phyloP scores from a whole-genome alignment of 2,113 vertebrate species.

The Genyomyrus donnyi region DNA sequence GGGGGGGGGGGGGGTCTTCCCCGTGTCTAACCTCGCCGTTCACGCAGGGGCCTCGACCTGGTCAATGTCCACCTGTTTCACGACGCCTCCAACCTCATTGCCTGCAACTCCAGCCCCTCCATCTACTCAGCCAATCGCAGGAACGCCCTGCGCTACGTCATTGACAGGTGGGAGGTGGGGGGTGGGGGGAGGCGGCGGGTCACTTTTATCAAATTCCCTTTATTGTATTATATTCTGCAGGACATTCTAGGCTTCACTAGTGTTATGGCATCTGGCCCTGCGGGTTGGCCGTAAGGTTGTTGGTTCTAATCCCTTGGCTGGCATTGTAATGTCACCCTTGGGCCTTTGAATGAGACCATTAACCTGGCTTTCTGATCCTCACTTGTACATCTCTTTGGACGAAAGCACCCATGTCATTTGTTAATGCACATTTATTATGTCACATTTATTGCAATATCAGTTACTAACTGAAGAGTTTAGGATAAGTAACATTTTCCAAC shows the following conservation, averaged over 20 bases:
- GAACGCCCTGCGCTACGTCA: conserved; percentile 61
- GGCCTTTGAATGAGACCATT: neutral
- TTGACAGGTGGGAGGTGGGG: conserved; percentile 53
- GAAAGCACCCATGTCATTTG: neutral
- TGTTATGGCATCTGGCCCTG: neutral
- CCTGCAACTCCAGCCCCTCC: conserved; percentile 66
- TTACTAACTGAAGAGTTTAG: neutral
- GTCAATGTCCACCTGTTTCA: conserved; percentile 76
- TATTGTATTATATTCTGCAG: neutral
- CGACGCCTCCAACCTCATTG: conserved; percentile 72
- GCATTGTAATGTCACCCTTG: neutral
- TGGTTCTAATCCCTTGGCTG: neutral
- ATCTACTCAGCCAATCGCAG: conserved; percentile 65
- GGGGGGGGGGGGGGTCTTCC: too few species aligned
- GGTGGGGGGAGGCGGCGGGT: too few species aligned
- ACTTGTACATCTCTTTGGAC: neutral
- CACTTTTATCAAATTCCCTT: neutral
- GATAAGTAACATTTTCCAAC: neutral
- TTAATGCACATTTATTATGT: neutral
- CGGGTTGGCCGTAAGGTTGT: neutral
- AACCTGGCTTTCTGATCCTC: neutral
- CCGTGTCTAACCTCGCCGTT: conserved; percentile 5
- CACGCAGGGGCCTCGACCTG: conserved; percentile 61
- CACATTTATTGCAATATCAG: neutral
- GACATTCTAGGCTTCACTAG: neutral